Percentiles rank a stretch among this genome's conserved stretches.
phyloP scores from a whole-genome alignment of 2,113 vertebrate species.

The Sceloporus undulatus region DNA sequence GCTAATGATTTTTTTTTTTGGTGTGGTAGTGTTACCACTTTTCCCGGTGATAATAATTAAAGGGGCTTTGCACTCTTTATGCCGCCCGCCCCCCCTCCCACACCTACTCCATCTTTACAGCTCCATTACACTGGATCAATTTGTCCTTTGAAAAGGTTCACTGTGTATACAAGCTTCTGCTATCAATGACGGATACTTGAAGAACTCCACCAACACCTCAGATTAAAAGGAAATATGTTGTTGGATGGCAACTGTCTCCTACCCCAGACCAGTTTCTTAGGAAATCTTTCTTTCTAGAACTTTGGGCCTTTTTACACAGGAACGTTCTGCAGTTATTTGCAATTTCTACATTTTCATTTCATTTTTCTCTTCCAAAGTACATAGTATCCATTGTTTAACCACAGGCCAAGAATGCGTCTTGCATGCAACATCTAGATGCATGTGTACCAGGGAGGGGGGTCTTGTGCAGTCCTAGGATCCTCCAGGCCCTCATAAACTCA shows the following conservation, averaged over 20 bases:
- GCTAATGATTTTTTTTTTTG: conserved; percentile 10
- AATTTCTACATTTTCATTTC: neutral
- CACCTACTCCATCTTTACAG: neutral
- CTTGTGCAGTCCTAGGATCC: no score
- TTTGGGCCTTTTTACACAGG: neutral
- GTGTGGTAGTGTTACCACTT: neutral
- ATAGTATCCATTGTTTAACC: neutral
- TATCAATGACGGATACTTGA: neutral
- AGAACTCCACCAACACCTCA: neutral
- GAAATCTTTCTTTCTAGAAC: neutral
- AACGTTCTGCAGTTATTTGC: neutral
- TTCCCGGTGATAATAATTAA: conserved; percentile 15
- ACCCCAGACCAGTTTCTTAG: neutral
- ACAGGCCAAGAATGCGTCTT: no score
- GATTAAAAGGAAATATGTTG: neutral
- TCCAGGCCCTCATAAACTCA: no score
- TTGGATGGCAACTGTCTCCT: neutral
- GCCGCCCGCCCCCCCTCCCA: neutral
- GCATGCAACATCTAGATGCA: no score
- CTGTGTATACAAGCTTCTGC: neutral
- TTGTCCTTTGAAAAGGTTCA: neutral
- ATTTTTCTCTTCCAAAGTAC: neutral
- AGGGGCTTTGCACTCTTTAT: neutral
- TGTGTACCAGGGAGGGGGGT: no score
- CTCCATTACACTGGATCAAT: neutral